Evolutionary conservation across 1,140 invertebrate genomes (phyloP), one percentile per base, ranked within the genome.

Genomic region (Drosophila arawakana): DNA sequence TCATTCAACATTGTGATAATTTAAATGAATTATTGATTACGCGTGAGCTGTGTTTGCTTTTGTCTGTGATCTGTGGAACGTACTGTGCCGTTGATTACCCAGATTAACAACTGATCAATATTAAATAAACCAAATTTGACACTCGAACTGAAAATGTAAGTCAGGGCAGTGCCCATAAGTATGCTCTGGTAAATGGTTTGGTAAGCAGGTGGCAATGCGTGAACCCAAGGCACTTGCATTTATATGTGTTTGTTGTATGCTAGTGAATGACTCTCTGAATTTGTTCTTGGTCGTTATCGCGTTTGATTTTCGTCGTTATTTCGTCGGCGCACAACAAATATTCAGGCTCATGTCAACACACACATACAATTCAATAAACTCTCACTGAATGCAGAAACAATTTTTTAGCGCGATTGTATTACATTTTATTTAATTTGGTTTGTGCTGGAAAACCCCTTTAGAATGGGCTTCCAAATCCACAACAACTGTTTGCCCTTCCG

Each of bases 91-190:
- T 55, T 83, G 76, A 82, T 82, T 83, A 76, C 73, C 72, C 73
- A 63, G 63, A 82, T 88, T 86, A 73, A 79, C 82, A 72, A 86
- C 43, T 81, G 72, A 62, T 73, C 83, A 77, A 88, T 88, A 88
- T 85, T 84, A 85, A 84, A 84, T 84, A 82, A 80, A 62, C 61
- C 69, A 84, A 79, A 84, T 82, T 82, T 73, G 66, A 15, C 52
- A 34, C 50, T 66, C 30, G 25, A 30, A 21, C 37, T 44, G 49
- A 25, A 35, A 50, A 50, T 37, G 52, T 37, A 30, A 30, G 25
- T 66, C 41, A 30, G 7, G 49, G 18, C 15, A 0, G 18, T 68
- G 43, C 34, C 39, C 60, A 18, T 55, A 86, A 79, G 60, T 75
- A 57, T 70, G 63, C 54, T 67, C 21, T 18, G 30, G 55, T 50